A percentile compares a stretch with the other conserved stretches of the same genome.
Evolutionary conservation across 1,140 invertebrate genomes (phyloP).

Genomic region (Sycobia sp.): DNA sequence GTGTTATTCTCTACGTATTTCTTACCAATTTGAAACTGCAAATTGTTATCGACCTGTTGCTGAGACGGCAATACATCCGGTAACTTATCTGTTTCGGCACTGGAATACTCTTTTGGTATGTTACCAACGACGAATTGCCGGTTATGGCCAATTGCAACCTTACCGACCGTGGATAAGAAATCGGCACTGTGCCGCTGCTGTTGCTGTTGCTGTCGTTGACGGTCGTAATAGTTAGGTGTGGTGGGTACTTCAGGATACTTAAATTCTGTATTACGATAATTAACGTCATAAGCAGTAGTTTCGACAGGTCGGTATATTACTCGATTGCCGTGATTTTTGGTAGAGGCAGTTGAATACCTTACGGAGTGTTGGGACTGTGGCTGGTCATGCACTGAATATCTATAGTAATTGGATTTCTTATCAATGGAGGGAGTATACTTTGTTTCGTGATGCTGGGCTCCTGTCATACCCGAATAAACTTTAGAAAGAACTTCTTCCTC

Average conservation of each 20-base stretch:
- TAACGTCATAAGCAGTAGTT: conserved; percentile 40
- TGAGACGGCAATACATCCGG: background rate
- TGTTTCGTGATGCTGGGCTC: conserved; percentile 24
- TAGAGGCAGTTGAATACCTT: conserved; percentile 8
- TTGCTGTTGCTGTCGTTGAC: conserved; percentile 39
- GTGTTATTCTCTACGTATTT: background rate
- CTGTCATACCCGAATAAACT: conserved; percentile 74
- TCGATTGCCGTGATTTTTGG: conserved; percentile 20
- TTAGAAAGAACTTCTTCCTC: conserved; percentile 78
- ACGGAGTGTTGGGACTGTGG: background rate
- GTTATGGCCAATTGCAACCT: conserved; percentile 38
- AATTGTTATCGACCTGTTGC: conserved; percentile 1
- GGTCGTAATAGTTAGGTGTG: conserved; percentile 50
- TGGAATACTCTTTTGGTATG: conserved; percentile 53
- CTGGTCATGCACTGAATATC: conserved; percentile 19
- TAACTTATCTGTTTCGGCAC: conserved; percentile 27
- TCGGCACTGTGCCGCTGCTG: conserved; percentile 38
- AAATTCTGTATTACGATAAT: conserved; percentile 55
- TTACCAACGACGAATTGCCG: conserved; percentile 57
- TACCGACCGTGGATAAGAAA: conserved; percentile 5
- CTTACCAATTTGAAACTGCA: background rate
- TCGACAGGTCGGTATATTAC: conserved; percentile 46
- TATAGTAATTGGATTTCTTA: conserved; percentile 28
- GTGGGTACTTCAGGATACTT: conserved; percentile 46
- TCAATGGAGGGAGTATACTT: conserved; percentile 20